Percentiles rank a stretch among this genome's conserved stretches.
These are phyloP conservation scores for Diarsia dahlii DNA, from an alignment of 2,888 invertebrate genomes.

Conservation along the genomic window DNA sequence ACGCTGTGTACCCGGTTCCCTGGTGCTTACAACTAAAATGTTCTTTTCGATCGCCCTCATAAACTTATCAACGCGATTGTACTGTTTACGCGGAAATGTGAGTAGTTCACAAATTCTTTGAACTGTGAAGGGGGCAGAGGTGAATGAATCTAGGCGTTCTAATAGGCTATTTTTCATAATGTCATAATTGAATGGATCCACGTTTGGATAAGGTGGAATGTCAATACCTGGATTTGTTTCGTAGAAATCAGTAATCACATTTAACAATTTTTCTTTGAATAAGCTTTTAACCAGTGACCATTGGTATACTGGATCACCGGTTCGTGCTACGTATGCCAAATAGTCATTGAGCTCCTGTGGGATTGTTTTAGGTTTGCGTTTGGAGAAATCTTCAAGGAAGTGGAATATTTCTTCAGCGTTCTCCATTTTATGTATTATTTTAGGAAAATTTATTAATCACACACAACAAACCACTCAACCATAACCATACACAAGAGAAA, in stretches of 20 bases:
- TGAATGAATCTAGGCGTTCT: conserved; percentile 95
- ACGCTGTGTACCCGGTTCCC: conserved; percentile 92
- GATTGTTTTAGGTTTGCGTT: conserved; percentile 94
- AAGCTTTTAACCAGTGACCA: conserved; percentile 97
- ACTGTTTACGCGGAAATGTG: conserved; percentile 97
- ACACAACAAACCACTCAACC: conserved; percentile 50
- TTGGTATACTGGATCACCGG: conserved; percentile 98
- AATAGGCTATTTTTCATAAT: conserved; percentile 96
- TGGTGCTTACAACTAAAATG: conserved; percentile 95
- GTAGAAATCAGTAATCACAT: conserved; percentile 96
- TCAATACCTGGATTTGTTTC: conserved; percentile 95
- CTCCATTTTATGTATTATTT: conserved; percentile 91
- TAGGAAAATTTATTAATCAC: conserved; percentile 33
- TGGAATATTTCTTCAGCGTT: conserved; percentile 96
- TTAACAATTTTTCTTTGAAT: conserved; percentile 96
- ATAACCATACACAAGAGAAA: conserved; percentile 42
- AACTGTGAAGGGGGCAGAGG: conserved; percentile 98
- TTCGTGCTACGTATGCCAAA: conserved; percentile 96
- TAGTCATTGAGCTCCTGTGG: conserved; percentile 97
- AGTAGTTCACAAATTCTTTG: conserved; percentile 98
- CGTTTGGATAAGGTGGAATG: conserved; percentile 96
- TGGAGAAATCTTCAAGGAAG: conserved; percentile 95
- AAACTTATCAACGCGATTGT: conserved; percentile 98
- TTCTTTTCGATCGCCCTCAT: conserved; percentile 99
- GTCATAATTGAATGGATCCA: conserved; percentile 97